Base-by-base conservation (phyloP, 2,888 invertebrate species). In the Hirudinaria manillensis region DNA sequence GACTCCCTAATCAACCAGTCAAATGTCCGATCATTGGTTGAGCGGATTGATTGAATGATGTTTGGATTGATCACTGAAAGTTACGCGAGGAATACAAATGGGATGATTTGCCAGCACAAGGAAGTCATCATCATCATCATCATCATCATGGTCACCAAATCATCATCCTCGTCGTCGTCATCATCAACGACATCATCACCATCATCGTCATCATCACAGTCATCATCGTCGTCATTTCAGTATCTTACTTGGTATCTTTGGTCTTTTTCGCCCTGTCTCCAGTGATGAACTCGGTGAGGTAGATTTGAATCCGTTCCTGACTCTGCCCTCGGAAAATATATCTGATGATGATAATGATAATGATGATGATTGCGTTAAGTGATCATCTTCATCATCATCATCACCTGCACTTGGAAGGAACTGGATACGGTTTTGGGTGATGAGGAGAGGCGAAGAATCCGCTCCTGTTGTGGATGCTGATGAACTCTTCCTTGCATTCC, bases 241-340 rank as follows among this genome's bases (percentile, higher is more conserved):
- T 10, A 16, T 61, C 61, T 61, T 61, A 61, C 61, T 61, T 21
- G 6, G 6, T 56, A 7, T 56, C 56, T 56, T 27, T 61, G 24
- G 24, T 13, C 29, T 29, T 61, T 61, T n/a, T 29, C 29, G 61
- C 7, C 29, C 68, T 68, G 68, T 68, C 34, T 34, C 68, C 68
- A 10, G 13, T 36, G 19, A 2, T 3, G 36, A 68, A 68, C 3
- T 68, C 68, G n/a, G n/a, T 32, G 3, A 68, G 29, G n/a, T n/a
- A 36, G n/a, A 68, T 34, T 68, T 68, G 68, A n/a, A 68, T 36
- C 34, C 68, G n/a, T 68, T 68, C 68, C n/a, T 68, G 32, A 34
- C 68, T 32, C n/a, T 68, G 68, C n/a, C 68, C 68, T 10, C 68
- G n/a, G 68, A 68, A 68, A n/a, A 68, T 68, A 34, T 68, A 68